A percentile compares a stretch with the other conserved stretches of the same genome.
Evolutionary conservation across 1,140 invertebrate genomes (phyloP).

Genomic region (Scaptomyza pallida): DNA sequence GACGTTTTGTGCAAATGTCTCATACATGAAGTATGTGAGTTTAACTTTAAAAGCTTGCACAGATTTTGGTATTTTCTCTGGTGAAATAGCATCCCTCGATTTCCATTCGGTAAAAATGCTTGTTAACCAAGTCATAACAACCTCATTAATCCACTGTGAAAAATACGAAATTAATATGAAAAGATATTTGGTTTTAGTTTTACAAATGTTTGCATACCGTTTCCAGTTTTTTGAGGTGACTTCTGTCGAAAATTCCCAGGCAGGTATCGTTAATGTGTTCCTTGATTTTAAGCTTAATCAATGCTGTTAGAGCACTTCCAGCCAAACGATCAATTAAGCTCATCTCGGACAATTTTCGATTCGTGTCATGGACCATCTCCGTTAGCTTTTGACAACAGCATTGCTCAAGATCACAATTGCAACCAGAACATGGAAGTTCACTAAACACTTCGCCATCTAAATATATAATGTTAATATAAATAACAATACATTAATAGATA

Average conservation of each 20-base stretch:
- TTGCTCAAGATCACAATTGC: constrained; percentile 88
- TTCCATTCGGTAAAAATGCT: constrained; percentile 89
- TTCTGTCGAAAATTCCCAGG: constrained; percentile 92
- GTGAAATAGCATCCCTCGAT: constrained; percentile 85
- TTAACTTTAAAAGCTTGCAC: constrained; percentile 90
- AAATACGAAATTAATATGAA: neutral
- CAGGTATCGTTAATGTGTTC: constrained; percentile 91
- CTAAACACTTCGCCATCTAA: constrained; percentile 86
- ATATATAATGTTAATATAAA: neutral
- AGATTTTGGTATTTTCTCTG: constrained; percentile 85
- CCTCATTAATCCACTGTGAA: constrained; percentile 91
- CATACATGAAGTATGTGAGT: constrained; percentile 93
- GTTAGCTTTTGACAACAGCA: constrained; percentile 91
- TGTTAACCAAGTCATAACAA: constrained; percentile 92
- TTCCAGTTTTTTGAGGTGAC: constrained; percentile 89
- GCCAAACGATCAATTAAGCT: constrained; percentile 91
- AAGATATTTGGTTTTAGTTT: too few species aligned
- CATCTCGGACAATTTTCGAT: constrained; percentile 90
- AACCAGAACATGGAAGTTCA: constrained; percentile 88
- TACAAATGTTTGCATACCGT: constrained; percentile 84
- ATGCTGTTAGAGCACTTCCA: constrained; percentile 91
- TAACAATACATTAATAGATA: neutral
- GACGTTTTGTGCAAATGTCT: constrained; percentile 93
- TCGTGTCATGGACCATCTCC: constrained; percentile 91
- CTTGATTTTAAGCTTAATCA: constrained; percentile 92